Percentiles rank a stretch among this genome's conserved stretches.
phyloP scores from a whole-genome alignment of 2,113 vertebrate species.

The Corapipo altera region DNA sequence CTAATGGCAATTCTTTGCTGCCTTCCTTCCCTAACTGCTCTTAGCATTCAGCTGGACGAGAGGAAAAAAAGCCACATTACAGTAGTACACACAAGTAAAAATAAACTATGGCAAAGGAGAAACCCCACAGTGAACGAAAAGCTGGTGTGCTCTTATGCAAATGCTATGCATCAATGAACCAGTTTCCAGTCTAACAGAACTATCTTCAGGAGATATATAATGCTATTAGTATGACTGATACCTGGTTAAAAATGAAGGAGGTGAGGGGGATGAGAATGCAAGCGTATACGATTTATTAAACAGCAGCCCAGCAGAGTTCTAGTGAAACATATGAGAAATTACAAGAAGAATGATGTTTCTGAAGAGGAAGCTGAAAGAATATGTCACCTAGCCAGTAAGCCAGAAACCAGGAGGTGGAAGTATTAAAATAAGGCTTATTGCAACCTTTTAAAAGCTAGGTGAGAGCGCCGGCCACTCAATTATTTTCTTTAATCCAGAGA shows the following conservation, averaged over 20 bases:
- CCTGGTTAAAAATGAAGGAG: conserved; percentile 19
- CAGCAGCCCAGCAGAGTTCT: neutral
- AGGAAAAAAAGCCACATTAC: neutral
- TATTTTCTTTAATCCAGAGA: neutral
- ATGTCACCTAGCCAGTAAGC: neutral
- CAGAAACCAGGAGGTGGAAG: neutral
- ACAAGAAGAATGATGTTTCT: neutral
- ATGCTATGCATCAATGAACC: conserved; percentile 3
- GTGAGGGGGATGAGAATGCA: neutral
- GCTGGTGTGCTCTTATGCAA: conserved; percentile 35
- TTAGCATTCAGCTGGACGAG: neutral
- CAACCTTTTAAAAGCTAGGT: neutral
- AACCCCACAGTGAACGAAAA: neutral
- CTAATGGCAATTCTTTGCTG: conserved; percentile 59
- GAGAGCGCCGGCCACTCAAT: neutral
- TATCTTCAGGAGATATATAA: conserved; percentile 25
- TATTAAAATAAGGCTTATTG: neutral
- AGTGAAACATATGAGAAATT: conserved; percentile 1
- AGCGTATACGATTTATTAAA: conserved; percentile 4
- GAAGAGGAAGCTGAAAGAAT: neutral
- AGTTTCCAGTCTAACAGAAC: conserved; percentile 20
- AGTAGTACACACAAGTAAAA: neutral
- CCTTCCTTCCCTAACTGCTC: neutral
- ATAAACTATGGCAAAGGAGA: neutral
- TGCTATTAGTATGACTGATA: conserved; percentile 21